phyloP scores from a whole-genome alignment of 2,888 invertebrate species.

The Patella caerulea region DNA sequence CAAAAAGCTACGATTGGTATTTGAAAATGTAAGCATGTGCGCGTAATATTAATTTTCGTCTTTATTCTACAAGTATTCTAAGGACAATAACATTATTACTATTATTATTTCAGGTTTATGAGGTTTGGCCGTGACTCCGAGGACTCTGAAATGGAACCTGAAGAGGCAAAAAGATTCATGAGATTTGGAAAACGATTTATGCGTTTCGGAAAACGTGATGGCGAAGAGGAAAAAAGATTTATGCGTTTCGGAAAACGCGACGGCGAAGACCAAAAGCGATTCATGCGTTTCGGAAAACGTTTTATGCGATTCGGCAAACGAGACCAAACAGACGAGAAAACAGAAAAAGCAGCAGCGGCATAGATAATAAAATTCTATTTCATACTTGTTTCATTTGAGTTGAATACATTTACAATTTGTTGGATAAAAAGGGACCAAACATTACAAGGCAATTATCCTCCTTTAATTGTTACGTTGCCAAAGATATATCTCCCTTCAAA shows the following conservation, averaged over 20 bases:
- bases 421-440: too few relatives aligned
- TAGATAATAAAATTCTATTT: not conserved
- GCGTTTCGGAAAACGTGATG: conserved; percentile 50
- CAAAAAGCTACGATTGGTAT: too few relatives aligned
- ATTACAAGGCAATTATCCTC: too few relatives aligned
- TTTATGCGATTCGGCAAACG: conserved; percentile 56
- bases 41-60: too few relatives aligned
- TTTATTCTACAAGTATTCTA: too few relatives aligned
- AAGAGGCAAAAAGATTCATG: conserved; percentile 39
- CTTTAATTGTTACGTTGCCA: too few relatives aligned
- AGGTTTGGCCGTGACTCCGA: conserved; percentile 44
- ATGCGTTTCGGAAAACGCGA: conserved; percentile 56
- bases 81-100: too few relatives aligned
- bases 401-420: too few relatives aligned
- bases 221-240: conserved; percentile 55
- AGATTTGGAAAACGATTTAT: conserved; percentile 52
- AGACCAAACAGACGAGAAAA: conserved; percentile 15
- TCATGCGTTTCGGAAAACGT: conserved; percentile 49
- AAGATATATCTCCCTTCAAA: too few relatives aligned
- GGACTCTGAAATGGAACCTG: conserved; percentile 37
- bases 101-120: conserved; percentile 37
- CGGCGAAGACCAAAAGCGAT: conserved; percentile 33
- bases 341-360: not conserved
- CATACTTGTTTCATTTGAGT: too few relatives aligned
- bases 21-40: too few relatives aligned